Evolutionary conservation across 2,888 invertebrate species (phyloP).

Genomic region (Oscheius onirici): DNA sequence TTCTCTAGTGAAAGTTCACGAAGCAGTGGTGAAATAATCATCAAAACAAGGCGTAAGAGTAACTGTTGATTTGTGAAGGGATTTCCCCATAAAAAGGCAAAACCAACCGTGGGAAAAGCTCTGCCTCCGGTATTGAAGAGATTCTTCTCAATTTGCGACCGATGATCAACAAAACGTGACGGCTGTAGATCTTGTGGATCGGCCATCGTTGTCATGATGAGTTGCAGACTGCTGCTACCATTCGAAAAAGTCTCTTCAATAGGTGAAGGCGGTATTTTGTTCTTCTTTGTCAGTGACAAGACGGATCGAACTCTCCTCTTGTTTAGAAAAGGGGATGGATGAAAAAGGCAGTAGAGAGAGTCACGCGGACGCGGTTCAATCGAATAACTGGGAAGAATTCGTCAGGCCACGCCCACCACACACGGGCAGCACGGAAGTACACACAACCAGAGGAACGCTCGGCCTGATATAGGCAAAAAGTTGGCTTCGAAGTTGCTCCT

Average conservation of each 20-base stretch:
- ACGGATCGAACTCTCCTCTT: not conserved
- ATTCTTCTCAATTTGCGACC: conserved; percentile 40
- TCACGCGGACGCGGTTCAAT: conserved; percentile 38
- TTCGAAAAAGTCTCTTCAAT: no score
- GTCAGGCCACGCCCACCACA: conserved; percentile 42
- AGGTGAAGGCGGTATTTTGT: no score
- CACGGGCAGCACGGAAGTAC: conserved; percentile 25
- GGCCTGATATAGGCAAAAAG: conserved; percentile 1
- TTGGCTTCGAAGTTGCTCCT: not conserved
- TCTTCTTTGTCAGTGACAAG: no score
- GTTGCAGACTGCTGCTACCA: not conserved
- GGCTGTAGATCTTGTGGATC: conserved; percentile 28
- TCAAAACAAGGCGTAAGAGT: no score
- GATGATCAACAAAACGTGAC: conserved; percentile 27
- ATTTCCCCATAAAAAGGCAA: not conserved
- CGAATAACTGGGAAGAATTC: conserved; percentile 39
- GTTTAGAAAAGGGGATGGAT: conserved; percentile 24
- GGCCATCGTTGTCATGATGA: conserved; percentile 36
- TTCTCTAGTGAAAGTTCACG: no score
- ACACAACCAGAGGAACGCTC: not conserved
- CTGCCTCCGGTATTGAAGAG: conserved; percentile 49
- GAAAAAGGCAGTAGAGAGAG: conserved; percentile 28
- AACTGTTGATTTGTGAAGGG: no score
- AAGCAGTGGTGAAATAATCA: no score
- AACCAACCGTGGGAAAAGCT: conserved; percentile 47